A percentile compares a stretch with the other conserved stretches of the same genome.
phyloP scores from a whole-genome alignment of 2,888 invertebrate genomes.

The Microctonus aethiopoides region DNA sequence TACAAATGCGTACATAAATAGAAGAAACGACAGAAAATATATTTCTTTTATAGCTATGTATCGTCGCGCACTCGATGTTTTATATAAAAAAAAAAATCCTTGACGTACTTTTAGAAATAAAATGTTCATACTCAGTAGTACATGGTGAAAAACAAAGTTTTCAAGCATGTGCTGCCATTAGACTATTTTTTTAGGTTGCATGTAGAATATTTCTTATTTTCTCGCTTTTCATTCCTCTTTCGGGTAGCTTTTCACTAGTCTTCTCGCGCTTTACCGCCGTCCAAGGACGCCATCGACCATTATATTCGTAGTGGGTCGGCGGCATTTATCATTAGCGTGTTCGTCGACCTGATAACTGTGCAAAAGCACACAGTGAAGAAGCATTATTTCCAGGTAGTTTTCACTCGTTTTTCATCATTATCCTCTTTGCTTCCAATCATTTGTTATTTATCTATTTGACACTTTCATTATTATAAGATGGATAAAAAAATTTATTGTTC shows the following conservation, averaged over 20 bases:
- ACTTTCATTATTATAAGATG: background rate
- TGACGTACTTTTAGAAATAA: background rate
- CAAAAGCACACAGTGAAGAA: background rate
- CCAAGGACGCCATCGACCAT: conserved; percentile 22
- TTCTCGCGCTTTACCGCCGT: conserved; percentile 3
- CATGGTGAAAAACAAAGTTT: too few species aligned
- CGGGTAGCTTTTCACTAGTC: conserved; percentile 16
- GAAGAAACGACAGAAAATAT: too few species aligned
- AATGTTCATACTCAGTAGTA: too few species aligned
- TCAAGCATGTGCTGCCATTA: too few species aligned
- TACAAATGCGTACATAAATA: too few species aligned
- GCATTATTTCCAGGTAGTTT: background rate
- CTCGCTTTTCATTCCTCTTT: background rate
- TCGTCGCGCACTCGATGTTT: background rate
- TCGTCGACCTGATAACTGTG: conserved; percentile 26
- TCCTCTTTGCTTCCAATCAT: background rate
- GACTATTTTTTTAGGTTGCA: background rate
- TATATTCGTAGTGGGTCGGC: conserved; percentile 13
- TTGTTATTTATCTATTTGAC: background rate
- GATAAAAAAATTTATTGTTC: background rate
- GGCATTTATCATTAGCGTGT: conserved; percentile 30
- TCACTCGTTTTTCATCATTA: conserved; percentile 2
- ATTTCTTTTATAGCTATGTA: too few species aligned
- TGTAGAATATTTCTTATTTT: background rate
- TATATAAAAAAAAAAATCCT: background rate